These are phyloP conservation scores for Lagopus muta DNA, from an alignment of 2,113 vertebrate species.

Conservation along the genomic window DNA sequence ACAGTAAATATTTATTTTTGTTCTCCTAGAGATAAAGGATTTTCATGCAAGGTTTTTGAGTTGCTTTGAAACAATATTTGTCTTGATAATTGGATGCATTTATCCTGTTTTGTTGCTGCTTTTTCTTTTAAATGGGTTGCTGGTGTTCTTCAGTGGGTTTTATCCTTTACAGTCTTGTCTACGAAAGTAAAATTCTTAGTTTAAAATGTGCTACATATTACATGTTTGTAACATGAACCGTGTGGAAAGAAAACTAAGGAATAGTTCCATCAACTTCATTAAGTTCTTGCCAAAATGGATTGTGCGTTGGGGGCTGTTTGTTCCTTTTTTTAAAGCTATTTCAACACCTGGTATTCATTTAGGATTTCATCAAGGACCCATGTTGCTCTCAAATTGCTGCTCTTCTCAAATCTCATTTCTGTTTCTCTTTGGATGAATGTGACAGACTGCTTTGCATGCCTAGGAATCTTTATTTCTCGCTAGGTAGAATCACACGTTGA, in stretches of 20 bases:
- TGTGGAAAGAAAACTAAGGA: background rate
- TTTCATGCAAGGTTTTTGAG: slow-evolving; percentile 56
- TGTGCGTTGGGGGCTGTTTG: background rate
- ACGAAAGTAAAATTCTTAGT: background rate
- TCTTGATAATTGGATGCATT: slow-evolving; percentile 69
- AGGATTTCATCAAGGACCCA: background rate
- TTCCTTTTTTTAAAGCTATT: background rate
- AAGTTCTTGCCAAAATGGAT: background rate
- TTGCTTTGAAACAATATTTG: slow-evolving; percentile 67
- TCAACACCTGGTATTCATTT: slow-evolving; percentile 36
- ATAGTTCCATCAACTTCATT: background rate
- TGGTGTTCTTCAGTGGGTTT: slow-evolving; percentile 1
- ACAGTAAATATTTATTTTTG: slow-evolving; percentile 75
- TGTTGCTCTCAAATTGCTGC: slow-evolving; percentile 10
- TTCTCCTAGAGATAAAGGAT: slow-evolving; percentile 59
- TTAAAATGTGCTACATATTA: background rate
- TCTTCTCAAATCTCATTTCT: background rate
- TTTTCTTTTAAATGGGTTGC: slow-evolving; percentile 25
- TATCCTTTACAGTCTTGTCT: background rate
- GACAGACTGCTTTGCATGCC: background rate
- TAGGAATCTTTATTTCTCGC: background rate
- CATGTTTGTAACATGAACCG: background rate
- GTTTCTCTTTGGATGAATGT: background rate
- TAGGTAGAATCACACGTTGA: background rate
- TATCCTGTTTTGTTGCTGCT: slow-evolving; percentile 22